Conservation (phyloP, 2,797 vertebrate species). For the Tympanoctomys barrerae region DNA sequence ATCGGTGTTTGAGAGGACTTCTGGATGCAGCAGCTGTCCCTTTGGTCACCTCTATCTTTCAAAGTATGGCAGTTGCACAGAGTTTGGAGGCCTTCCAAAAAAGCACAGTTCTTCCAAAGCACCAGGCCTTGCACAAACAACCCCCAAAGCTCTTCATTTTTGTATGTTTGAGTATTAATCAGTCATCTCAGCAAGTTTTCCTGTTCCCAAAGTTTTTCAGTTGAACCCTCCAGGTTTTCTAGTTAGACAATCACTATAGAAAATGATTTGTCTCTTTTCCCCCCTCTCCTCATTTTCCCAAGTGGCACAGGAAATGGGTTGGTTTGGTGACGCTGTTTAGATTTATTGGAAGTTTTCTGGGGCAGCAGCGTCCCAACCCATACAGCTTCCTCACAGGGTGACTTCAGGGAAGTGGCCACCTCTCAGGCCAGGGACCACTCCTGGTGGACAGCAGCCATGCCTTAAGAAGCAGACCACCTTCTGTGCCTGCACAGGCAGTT, state of each 20-base stretch:
- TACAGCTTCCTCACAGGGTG: slow-evolving; percentile 53
- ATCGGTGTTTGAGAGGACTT: slow-evolving; percentile 15
- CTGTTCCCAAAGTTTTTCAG: slow-evolving; percentile 12
- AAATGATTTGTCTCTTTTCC: neutral
- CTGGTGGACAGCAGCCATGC: slow-evolving; percentile 73
- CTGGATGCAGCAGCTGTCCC: neutral
- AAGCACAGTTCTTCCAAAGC: slow-evolving; percentile 66
- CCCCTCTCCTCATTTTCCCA: neutral
- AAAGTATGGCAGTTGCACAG: slow-evolving; percentile 61
- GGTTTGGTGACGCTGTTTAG: slow-evolving; percentile 55
- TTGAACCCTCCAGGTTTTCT: slow-evolving; percentile 44
- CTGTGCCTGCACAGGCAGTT: slow-evolving; percentile 74
- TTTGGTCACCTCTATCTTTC: slow-evolving; percentile 26
- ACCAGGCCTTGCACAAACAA: slow-evolving; percentile 26
- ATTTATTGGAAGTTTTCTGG: slow-evolving; percentile 54
- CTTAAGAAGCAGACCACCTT: slow-evolving; percentile 80
- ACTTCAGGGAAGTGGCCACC: slow-evolving; percentile 12
- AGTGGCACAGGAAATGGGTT: slow-evolving; percentile 19
- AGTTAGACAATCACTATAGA: slow-evolving; percentile 79
- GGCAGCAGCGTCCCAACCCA: neutral
- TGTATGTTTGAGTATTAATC: slow-evolving; percentile 7
- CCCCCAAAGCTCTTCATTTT: slow-evolving; percentile 28
- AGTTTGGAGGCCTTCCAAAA: neutral
- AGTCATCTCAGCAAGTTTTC: slow-evolving; percentile 60
- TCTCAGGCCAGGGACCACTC: slow-evolving; percentile 3